Evolutionary conservation across 2,888 invertebrate genomes (phyloP).

Genomic region (Parnassius orleans): DNA sequence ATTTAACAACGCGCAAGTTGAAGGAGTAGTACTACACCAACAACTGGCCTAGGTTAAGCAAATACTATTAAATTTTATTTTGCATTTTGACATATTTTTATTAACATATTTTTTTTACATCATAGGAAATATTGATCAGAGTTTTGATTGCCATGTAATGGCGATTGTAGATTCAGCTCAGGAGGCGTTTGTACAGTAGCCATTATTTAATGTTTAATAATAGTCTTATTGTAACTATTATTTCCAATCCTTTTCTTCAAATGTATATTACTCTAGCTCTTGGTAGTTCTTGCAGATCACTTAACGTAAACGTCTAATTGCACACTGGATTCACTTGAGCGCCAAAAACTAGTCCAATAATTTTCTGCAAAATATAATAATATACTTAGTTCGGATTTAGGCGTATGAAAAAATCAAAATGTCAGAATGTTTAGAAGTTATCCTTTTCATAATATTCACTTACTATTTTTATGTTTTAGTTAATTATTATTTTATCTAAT

Average conservation of each 20-base stretch:
- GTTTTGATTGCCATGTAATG: conserved; percentile 56
- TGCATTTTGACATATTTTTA: no score
- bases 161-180: conserved; percentile 56
- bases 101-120: no score
- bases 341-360: conserved; percentile 38
- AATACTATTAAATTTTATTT: no score
- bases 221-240: conserved; percentile 13
- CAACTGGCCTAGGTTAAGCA: no score
- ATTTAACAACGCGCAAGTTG: no score
- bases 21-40: no score
- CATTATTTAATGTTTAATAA: conserved; percentile 41
- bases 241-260: not conserved
- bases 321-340: conserved; percentile 45
- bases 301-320: not conserved
- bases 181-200: conserved; percentile 63
- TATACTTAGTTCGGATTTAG: conserved; percentile 7
- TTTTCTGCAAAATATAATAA: conserved; percentile 21
- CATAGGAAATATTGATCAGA: conserved; percentile 27
- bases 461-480: no score
- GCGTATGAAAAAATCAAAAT: not conserved
- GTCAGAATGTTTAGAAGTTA: no score
- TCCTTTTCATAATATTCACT: no score
- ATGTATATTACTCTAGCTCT: conserved; percentile 36
- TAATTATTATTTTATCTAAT: no score
- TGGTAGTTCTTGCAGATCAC: conserved; percentile 24